Base-by-base conservation (phyloP, 2,113 vertebrate species). In the Saiga tatarica region DNA sequence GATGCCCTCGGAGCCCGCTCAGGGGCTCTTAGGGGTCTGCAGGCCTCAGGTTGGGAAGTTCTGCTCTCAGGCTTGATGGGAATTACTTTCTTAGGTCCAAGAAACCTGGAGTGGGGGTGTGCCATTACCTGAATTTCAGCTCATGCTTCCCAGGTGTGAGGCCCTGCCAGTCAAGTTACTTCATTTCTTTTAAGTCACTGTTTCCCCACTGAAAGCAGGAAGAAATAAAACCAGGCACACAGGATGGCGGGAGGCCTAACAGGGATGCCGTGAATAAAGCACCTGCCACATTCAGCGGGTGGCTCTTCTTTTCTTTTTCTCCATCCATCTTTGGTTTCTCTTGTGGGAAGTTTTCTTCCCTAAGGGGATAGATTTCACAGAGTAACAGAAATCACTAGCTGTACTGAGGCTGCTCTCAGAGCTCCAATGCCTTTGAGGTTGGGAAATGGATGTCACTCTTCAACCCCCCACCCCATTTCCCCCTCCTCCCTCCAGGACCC, bases 21-120 rank as follows among this genome's bases (percentile, higher is more conserved):
- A 19, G 17, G 30, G 55, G 5, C 5, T 55, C 28, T 4, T 25
- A 6, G 47, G 21, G 21, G 7, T 36, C n/a, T 82, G 25, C 78
- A 50, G 82, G 42, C 26, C 36, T 60, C 28, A 3, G 17, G 9
- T 28, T 57, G 28, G 81, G 76, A 50, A 15, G 13, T 45, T 93
- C 84, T 81, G 28, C 52, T 67, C 33, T 90, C 11, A 0, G 39
- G 4, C 15, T 74, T 47, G 42, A 39, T 26, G 23, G 74, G 25
- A 87, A 19, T 81, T 62, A 39, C 36, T 13, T 5, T 13, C 33
- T 15, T 26, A 26, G 62, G 36, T 14, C 87, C 60, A 15, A 21
- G 81, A 71, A 39, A 39, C 45, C 30, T 9, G 6, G 4, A 12
- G 45, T 1, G 0, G 9, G n/a, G 4, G 8, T 9, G 64, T 0